These are phyloP conservation scores for Odocoileus hemionus DNA, from an alignment of 2,113 vertebrate genomes.

Conservation along the genomic window DNA sequence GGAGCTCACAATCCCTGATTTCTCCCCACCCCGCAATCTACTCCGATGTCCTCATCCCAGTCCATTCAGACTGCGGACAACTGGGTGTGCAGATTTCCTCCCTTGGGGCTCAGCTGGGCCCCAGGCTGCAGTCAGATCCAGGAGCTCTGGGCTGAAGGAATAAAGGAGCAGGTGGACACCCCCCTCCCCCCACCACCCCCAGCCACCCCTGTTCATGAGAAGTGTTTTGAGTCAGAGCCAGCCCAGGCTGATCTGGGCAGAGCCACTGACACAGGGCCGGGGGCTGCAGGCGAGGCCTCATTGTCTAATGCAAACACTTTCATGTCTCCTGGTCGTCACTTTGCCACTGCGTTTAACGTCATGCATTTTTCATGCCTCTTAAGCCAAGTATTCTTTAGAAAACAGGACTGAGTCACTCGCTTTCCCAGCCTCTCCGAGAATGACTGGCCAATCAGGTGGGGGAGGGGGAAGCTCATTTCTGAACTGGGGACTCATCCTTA, in stretches of 20 bases:
- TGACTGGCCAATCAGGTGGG: fast-evolving
- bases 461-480: background rate
- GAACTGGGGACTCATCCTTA: background rate
- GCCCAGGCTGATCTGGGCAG: background rate
- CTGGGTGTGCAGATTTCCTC: background rate
- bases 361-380: background rate
- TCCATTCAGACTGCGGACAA: background rate
- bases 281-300: fast-evolving
- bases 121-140: background rate
- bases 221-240: background rate
- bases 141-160: background rate
- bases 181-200: background rate
- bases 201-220: background rate
- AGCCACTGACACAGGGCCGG: fast-evolving
- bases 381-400: background rate
- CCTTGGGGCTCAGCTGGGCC: background rate
- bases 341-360: fast-evolving
- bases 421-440: background rate
- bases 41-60: background rate
- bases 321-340: fast-evolving
- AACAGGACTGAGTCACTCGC: fast-evolving
- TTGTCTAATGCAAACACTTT: fast-evolving
- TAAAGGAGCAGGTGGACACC: background rate
- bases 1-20: background rate
- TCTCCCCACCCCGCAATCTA: background rate